Percentiles rank a stretch among this genome's conserved stretches.
phyloP scores from a whole-genome alignment of 2,888 invertebrate species.

The Uloborus plumipes region DNA sequence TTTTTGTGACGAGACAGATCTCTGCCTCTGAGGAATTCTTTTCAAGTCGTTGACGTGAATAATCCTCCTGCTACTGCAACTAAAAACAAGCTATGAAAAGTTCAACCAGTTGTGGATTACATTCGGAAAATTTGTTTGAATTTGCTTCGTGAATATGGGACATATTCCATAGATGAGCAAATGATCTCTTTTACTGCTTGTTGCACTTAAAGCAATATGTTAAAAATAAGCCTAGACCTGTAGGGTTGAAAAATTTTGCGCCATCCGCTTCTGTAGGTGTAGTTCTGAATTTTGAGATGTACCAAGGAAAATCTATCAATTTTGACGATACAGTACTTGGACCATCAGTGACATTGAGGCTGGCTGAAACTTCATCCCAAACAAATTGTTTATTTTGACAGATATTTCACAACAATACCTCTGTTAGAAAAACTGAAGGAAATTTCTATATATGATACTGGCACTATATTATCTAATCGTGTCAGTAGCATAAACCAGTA shows the following conservation, averaged over 20 bases:
- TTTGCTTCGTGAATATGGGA: background rate
- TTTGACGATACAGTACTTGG: constrained; percentile 1
- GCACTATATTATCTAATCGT: constrained; percentile 8
- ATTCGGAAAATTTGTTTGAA: constrained; percentile 1
- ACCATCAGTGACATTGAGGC: constrained; percentile 13
- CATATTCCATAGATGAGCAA: constrained; percentile 19
- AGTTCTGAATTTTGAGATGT: constrained; percentile 11
- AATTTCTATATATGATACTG: background rate
- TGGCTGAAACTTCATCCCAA: constrained; percentile 7
- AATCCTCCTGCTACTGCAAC: background rate
- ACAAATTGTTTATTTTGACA: constrained; percentile 18
- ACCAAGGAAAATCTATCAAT: constrained; percentile 5
- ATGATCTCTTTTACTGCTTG: constrained; percentile 9
- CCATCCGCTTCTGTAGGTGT: background rate
- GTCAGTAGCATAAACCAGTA: background rate
- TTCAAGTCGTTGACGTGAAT: no score
- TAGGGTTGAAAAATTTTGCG: constrained; percentile 19
- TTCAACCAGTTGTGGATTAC: constrained; percentile 1
- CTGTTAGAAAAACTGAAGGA: constrained; percentile 6
- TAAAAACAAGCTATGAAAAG: constrained; percentile 11
- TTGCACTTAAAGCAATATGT: constrained; percentile 15
- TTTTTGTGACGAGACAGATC: constrained; percentile 7
- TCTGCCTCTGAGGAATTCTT: constrained; percentile 14
- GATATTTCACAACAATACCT: constrained; percentile 16
- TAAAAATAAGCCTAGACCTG: constrained; percentile 25